These are phyloP conservation scores for Microctonus brassicae DNA, from an alignment of 2,888 invertebrate genomes.

Conservation along the genomic window DNA sequence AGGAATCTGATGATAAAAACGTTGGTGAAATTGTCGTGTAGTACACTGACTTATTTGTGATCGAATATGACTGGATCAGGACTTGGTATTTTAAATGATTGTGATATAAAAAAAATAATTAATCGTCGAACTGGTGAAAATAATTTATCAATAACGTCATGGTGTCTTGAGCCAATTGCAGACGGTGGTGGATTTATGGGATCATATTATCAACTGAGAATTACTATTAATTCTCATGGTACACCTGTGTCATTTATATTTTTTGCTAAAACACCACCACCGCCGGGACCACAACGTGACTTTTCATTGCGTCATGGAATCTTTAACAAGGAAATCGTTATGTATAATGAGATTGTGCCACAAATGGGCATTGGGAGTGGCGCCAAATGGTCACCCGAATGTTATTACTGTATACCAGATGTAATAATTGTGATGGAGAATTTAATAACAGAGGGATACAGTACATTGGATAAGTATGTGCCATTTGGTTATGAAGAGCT, in stretches of 20 bases:
- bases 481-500: constrained; percentile 56
- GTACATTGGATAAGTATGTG: constrained; percentile 48
- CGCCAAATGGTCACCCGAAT: constrained; percentile 48
- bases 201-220: constrained; percentile 45
- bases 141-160: constrained; percentile 43
- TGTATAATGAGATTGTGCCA: constrained; percentile 46
- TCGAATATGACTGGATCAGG: neutral
- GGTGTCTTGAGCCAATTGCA: constrained; percentile 44
- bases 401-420: constrained; percentile 49
- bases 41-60: neutral
- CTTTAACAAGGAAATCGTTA: constrained; percentile 49
- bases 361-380: constrained; percentile 36
- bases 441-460: constrained; percentile 48
- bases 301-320: constrained; percentile 35
- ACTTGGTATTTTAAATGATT: constrained; percentile 37
- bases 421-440: constrained; percentile 57
- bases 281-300: constrained; percentile 42
- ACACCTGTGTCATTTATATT: constrained; percentile 40
- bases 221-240: constrained; percentile 30
- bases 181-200: constrained; percentile 51
- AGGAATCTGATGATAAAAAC: neutral
- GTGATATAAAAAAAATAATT: constrained; percentile 47
- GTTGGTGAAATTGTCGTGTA: neutral
- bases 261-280: constrained; percentile 52
- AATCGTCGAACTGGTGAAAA: constrained; percentile 42